phyloP scores from a whole-genome alignment of 2,113 vertebrate species.

The Vulpes ferrilata region DNA sequence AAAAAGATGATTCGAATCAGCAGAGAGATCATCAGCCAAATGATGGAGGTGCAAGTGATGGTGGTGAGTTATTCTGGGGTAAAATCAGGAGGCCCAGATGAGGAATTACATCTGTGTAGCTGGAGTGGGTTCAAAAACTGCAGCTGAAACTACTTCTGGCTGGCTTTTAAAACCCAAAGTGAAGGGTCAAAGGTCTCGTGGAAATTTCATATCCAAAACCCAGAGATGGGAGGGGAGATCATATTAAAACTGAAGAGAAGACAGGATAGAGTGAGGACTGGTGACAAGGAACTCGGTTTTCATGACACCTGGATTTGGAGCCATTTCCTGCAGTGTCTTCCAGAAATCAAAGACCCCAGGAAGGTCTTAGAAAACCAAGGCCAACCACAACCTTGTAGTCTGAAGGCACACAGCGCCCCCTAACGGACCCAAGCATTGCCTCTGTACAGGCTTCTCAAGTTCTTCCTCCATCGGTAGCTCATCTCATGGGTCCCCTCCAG shows the following conservation, averaged over 20 bases:
- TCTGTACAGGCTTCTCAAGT: neutral
- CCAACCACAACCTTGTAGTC: neutral
- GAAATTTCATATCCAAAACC: conserved; percentile 64
- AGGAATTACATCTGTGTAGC: conserved; percentile 51
- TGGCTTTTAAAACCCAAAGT: conserved; percentile 55
- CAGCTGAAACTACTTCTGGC: conserved; percentile 71
- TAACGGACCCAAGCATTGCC: conserved; percentile 16
- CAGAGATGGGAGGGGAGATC: neutral
- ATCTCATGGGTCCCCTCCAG: neutral
- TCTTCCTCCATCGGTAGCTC: neutral
- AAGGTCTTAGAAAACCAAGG: conserved; percentile 37
- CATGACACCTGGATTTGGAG: conserved; percentile 40
- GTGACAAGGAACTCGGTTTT: conserved; percentile 23
- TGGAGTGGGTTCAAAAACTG: conserved; percentile 64
- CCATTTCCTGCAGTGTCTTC: conserved; percentile 7
- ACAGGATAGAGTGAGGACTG: neutral
- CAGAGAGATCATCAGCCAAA: neutral
- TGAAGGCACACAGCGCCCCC: conserved; percentile 41
- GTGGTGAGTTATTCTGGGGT: conserved; percentile 50
- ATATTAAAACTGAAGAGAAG: neutral
- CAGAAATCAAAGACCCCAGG: conserved; percentile 28
- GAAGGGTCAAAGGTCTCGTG: conserved; percentile 66
- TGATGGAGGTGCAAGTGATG: neutral
- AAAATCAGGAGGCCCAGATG: conserved; percentile 5
- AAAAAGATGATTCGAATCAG: neutral